Percentiles rank a stretch among this genome's conserved stretches.
These are phyloP conservation scores for Drosophila suzukii DNA, from an alignment of 1,140 invertebrate species.

Conservation along the genomic window DNA sequence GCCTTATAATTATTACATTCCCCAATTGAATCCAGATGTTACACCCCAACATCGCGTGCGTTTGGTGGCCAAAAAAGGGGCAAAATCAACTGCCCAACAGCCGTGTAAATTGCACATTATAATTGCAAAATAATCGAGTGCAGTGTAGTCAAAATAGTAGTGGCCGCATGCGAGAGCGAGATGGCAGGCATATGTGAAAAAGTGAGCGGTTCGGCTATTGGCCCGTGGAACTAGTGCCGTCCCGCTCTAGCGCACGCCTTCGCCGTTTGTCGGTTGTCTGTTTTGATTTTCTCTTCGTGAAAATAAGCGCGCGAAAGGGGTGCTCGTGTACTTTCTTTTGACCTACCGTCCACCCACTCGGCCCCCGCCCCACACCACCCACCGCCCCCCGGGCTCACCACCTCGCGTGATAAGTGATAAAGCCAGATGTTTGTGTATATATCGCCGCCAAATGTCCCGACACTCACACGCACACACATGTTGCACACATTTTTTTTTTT, in stretches of 20 bases:
- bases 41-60: conserved; percentile 16
- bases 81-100: conserved; percentile 24
- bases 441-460: conserved; percentile 26
- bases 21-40: not conserved
- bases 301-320: conserved; percentile 79
- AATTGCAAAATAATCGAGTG: conserved; percentile 56
- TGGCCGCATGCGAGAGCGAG: conserved; percentile 5
- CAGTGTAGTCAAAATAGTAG: conserved; percentile 46
- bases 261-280: conserved; percentile 58
- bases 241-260: conserved; percentile 42
- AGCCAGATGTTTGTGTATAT: conserved; percentile 63
- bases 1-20: conserved; percentile 4
- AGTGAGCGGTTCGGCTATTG: conserved; percentile 40
- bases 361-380: not conserved
- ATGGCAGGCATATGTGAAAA: conserved; percentile 44
- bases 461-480: conserved; percentile 54
- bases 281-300: conserved; percentile 81
- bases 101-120: conserved; percentile 53
- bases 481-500: conserved; percentile 56
- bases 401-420: conserved; percentile 67
- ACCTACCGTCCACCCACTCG: conserved; percentile 12
- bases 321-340: conserved; percentile 80
- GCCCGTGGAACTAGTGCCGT: conserved; percentile 1
- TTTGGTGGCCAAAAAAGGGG: not conserved
- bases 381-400: not conserved